Conservation (phyloP, 2,113 vertebrate species). For the Poecile atricapillus region DNA sequence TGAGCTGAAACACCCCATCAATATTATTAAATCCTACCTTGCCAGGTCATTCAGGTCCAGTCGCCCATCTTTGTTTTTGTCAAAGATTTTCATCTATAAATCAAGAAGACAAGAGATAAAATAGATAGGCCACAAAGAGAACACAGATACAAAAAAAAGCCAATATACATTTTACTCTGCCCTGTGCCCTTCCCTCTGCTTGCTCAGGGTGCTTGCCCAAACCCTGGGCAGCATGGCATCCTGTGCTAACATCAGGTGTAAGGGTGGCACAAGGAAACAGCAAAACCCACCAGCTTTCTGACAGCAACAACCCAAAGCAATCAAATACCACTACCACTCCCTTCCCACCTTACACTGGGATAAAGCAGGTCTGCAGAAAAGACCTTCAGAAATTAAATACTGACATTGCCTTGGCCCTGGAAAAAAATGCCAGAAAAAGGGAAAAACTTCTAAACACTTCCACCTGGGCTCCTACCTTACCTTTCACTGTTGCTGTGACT, state of each 20-base stretch:
- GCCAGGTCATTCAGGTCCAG: slow-evolving; percentile 95
- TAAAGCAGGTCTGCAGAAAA: not conserved
- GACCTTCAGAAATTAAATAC: not conserved
- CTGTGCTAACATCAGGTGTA: not conserved
- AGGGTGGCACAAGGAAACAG: not conserved
- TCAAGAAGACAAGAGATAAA: not conserved
- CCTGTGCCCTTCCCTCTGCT: not conserved
- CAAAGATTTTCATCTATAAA: slow-evolving; percentile 95
- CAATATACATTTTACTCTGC: not conserved
- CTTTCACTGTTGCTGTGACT: not conserved
- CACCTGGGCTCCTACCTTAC: not conserved
- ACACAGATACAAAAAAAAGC: not conserved
- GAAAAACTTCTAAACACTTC: not conserved
- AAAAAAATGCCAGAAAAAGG: not conserved
- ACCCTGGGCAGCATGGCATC: fast-evolving
- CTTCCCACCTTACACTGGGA: not conserved
- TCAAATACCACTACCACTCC: not conserved
- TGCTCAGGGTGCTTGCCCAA: not conserved
- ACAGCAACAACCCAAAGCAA: not conserved
- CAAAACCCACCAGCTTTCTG: not conserved
- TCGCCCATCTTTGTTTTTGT: slow-evolving; percentile 92
- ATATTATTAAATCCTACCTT: slow-evolving; percentile 72
- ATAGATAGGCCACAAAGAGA: not conserved
- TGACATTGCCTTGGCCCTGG: not conserved
- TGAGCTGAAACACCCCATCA: not conserved